phyloP scores from a whole-genome alignment of 2,113 vertebrate genomes.

The Phoenicopterus ruber region DNA sequence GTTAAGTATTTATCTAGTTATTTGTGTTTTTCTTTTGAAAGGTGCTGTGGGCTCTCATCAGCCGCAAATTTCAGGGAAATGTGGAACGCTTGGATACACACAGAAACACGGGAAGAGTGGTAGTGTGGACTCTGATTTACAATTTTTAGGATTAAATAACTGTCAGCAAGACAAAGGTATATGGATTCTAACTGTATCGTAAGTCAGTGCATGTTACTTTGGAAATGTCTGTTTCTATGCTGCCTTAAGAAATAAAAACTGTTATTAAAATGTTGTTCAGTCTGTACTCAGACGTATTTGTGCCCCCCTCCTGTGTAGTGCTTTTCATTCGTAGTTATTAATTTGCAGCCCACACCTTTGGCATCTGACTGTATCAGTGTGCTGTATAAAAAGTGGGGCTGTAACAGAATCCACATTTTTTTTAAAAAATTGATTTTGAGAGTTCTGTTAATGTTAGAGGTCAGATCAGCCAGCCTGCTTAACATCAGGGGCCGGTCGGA shows the following conservation, averaged over 20 bases:
- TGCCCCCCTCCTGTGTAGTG: neutral
- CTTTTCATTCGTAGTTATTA: neutral
- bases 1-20: neutral
- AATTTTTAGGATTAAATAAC: constrained; percentile 73
- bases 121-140: constrained; percentile 83
- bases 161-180: constrained; percentile 80
- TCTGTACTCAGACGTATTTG: rapidly evolving
- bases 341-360: neutral
- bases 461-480: neutral
- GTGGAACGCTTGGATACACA: constrained; percentile 60
- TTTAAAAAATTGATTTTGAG: neutral
- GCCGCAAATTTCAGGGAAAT: constrained; percentile 67
- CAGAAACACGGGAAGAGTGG: constrained; percentile 72
- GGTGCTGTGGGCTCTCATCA: constrained; percentile 70
- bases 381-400: neutral
- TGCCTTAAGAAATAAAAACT: neutral
- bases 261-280: rapidly evolving
- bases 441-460: neutral
- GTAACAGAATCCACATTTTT: too few species aligned
- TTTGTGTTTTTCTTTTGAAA: neutral
- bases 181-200: neutral
- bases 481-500: neutral
- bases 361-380: neutral
- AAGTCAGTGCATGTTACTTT: neutral
- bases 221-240: neutral